These are phyloP conservation scores for Apis dorsata DNA, from an alignment of 1,140 invertebrate species.

Conservation along the genomic window DNA sequence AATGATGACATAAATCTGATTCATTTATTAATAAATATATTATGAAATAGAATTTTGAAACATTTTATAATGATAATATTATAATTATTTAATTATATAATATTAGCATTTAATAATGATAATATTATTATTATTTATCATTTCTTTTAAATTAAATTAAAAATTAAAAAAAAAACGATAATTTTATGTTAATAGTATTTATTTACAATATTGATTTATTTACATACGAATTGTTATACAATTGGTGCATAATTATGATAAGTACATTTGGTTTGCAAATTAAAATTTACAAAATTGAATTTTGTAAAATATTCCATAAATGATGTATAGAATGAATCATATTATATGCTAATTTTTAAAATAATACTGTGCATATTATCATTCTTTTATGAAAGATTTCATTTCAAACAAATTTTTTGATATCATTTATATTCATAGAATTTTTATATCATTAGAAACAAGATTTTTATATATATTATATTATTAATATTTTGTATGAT, in stretches of 20 bases:
- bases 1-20: too few species aligned
- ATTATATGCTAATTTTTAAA: background rate
- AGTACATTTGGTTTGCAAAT: background rate
- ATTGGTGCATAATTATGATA: conserved; percentile 2
- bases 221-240: conserved; percentile 19
- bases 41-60: too few species aligned
- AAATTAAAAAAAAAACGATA: background rate
- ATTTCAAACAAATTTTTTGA: too few species aligned
- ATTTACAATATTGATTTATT: conserved; percentile 31
- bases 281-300: background rate
- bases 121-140: too few species aligned
- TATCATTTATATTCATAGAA: background rate
- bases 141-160: too few species aligned
- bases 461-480: background rate
- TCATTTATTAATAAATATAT: too few species aligned
- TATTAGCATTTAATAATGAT: too few species aligned
- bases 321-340: background rate
- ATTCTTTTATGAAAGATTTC: background rate
- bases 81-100: too few species aligned
- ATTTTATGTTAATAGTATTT: background rate
- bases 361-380: conserved; percentile 3
- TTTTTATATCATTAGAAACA: too few species aligned
- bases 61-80: too few species aligned
- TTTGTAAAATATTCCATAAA: background rate
- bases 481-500: background rate